Evolutionary conservation across 2,113 vertebrate genomes (phyloP), one percentile per base, ranked within the genome.

Genomic region (Urocynchramus pylzowi): DNA sequence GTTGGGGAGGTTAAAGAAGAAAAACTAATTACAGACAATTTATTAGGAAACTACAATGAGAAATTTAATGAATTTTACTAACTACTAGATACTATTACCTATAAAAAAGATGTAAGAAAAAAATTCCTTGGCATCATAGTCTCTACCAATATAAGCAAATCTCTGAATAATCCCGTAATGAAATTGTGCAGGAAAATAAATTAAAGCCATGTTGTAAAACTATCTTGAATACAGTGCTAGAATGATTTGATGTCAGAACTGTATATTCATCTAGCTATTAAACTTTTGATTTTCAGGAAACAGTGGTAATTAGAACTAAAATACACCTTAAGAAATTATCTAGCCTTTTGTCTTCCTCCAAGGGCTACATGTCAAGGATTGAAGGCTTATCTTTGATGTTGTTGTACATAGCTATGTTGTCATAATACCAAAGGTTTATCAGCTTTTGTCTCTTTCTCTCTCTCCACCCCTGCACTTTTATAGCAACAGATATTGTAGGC

Each of bases 171-270:
- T 39, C 24, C 31, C 65, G 17, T 23, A 37, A 50, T 28, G 17
- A 73, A 87, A 60, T 41, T 47, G 9, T 33, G 10, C 30, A 60
- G 28, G 19, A 84, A 12, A 42, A 71, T 2, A 17, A 39, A 53
- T 3, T 37, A 16, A 56, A 57, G 5, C 5, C 9, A 14, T 45
- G 7, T 3, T 56, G 45, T 56, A 64, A 74, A 64, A 24, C 13
- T 17, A 23, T 27, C 47, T 82, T 68, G 16, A 54, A 30, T 11
- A 7, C 0, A 0, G 7, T 31, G 33, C 7, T 42, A 30, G 15
- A 39, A 71, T 0, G 2, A 45, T 35, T 83, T 74, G 5, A 20
- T 35, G 3, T 22, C 24, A 21, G 14, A 57, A 28, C 0, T 27
- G 9, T 61, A 10, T 4, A n/a, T 68, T 84, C 9, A n/a, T 27